Percentiles rank a stretch among this genome's conserved stretches.
These are phyloP conservation scores for Elysia crispata DNA, from an alignment of 2,888 invertebrate species.

Conservation along the genomic window DNA sequence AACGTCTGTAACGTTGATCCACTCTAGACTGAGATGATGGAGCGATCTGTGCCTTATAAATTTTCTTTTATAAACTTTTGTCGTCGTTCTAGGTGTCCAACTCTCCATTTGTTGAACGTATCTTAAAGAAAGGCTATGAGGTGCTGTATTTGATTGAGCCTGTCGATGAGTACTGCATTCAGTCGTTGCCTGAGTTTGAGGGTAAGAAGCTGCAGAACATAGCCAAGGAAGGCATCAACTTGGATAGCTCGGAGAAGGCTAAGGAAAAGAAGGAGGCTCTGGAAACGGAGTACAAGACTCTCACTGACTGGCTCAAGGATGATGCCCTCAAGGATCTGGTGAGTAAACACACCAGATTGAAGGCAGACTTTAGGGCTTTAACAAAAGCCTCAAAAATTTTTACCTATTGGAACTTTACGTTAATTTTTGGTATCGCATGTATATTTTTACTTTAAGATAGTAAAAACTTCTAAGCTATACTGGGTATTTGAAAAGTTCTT, in stretches of 20 bases:
- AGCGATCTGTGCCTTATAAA: too few relatives aligned
- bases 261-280: slow-evolving; percentile 86
- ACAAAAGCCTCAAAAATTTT: too few relatives aligned
- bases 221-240: slow-evolving; percentile 96
- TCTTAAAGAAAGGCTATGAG: slow-evolving; percentile 95
- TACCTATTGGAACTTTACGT: too few relatives aligned
- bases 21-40: too few relatives aligned
- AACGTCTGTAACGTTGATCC: too few relatives aligned
- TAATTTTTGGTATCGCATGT: background rate
- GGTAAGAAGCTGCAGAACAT: slow-evolving; percentile 98
- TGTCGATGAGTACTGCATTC: slow-evolving; percentile 98
- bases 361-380: too few relatives aligned
- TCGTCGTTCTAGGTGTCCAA: slow-evolving; percentile 80
- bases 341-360: slow-evolving; percentile 62
- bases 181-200: slow-evolving; percentile 97
- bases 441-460: too few relatives aligned
- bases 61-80: too few relatives aligned
- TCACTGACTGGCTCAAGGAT: slow-evolving; percentile 92
- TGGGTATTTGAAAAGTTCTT: too few relatives aligned
- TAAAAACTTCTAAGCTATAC: too few relatives aligned
- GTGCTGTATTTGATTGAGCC: slow-evolving; percentile 96
- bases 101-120: slow-evolving; percentile 96
- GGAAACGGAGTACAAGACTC: slow-evolving; percentile 89
- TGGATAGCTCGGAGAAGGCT: slow-evolving; percentile 84
- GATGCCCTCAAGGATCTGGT: slow-evolving; percentile 87